Base-by-base conservation (phyloP, 2,797 vertebrate genomes). In the Astyanax mexicanus region DNA sequence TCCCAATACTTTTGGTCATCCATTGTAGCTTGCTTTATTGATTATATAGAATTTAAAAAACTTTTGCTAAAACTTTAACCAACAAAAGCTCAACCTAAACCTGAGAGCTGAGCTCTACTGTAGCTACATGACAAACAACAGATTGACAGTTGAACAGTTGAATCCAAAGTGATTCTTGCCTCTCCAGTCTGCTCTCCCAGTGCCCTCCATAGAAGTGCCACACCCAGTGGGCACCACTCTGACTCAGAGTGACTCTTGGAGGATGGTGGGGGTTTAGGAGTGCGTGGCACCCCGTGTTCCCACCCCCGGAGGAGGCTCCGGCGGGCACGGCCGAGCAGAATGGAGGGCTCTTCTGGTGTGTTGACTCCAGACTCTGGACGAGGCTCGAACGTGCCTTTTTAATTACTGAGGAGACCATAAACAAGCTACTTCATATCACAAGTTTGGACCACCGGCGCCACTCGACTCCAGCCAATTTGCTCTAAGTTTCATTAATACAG, bases 381-480 rank as follows among this genome's bases (percentile, higher is more conserved):
- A 78, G 10, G 49, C 68, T 55, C 29, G 38, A 68, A 76, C 72
- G 45, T 54, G 71, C 52, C 75, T 80, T 75, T 77, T 84, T 77
- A 84, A 84, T 84, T 82, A 87, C 35, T 7, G 37, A 10, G 9
- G 54, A 74, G 76, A 62, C 32, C 32, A 72, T 67, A 79, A 77
- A 80, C 77, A 78, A 68, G 70, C 78, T 70, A 69, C 83, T 84
- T 32, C 8, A 75, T 71, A 45, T 72, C 35, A 13, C 74, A 66
- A 61, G 69, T 64, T 61, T 61, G 19, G 42, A 29, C 51, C 40
- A 21, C 60, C 78, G 27, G n/a, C n/a, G n/a, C n/a, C 29, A 32
- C 29, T 32, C 32, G 5, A 5, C 29, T 2, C n/a, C 5, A 2
- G 29, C 29, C 5, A 32, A n/a, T n/a, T n/a, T n/a, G n/a, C n/a